Base-by-base conservation (phyloP, 2,113 vertebrate species). In the Sula dactylatra region DNA sequence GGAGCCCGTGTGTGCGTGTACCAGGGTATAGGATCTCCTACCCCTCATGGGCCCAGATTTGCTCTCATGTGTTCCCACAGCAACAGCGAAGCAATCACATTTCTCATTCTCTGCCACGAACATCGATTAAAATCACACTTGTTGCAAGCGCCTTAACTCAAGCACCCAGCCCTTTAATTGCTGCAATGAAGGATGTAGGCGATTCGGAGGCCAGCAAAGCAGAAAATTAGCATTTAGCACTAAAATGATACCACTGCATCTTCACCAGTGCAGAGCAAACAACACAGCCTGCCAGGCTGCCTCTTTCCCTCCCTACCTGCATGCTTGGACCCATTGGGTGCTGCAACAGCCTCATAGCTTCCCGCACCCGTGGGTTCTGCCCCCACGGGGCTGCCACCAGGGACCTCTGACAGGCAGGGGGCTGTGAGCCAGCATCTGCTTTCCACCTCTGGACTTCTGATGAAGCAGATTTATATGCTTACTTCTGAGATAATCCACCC, bases 191-290 rank as follows among this genome's bases (percentile, higher is more conserved):
- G 52, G 71, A 69, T 93, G 93, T 44, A 93, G 84, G 65, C 34
- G 22, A 92, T 91, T 88, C 89, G 52, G 89, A 92, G 97, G 88
- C 72, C 90, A 97, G 94, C 86, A 96, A 96, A 94, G 93, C 97
- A 97, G 96, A 97, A 97, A 97, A 97, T 98, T 91, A 94, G 79
- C 88, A 95, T 97, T 96, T 97, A 96, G 83, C 6, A 6, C 82
- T 94, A 82, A 97, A 97, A 94, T 90, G 83, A 95, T 94, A 86
- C 66, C 67, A 65, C 85, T 97, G 95, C 93, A 95, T 97, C 90
- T 94, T 92, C 88, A 74, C 54, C 74, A 58, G 88, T 27, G 78
- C 83, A 94, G 93, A 96, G 56, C 70, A 92, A 93, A 87, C 31
- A 93, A 40, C 54, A 26, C 20, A 77, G 27, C 47, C 47, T 32